phyloP scores from a whole-genome alignment of 2,888 invertebrate genomes.

The Calliphora vomitoria region DNA sequence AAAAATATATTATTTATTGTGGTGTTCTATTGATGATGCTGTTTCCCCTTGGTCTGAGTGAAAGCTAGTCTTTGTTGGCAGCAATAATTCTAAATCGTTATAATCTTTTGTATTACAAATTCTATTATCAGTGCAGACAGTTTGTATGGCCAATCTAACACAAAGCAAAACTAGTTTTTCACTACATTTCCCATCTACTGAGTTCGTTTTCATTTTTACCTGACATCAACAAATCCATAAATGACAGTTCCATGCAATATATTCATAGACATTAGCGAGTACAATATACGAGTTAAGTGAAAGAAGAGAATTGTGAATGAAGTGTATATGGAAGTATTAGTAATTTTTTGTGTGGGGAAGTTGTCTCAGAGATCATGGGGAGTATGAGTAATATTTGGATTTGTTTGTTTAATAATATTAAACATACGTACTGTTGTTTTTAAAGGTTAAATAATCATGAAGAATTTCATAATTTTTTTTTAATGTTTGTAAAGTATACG shows the following conservation, averaged over 20 bases:
- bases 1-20: constrained; percentile 36
- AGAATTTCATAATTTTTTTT: too few relatives aligned
- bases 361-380: neutral
- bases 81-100: constrained; percentile 14
- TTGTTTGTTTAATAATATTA: neutral
- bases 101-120: constrained; percentile 47
- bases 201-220: constrained; percentile 28
- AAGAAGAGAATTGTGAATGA: constrained; percentile 21
- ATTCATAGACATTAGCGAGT: constrained; percentile 37
- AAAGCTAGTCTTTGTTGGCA: constrained; percentile 4
- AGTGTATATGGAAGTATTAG: too few relatives aligned
- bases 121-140: constrained; percentile 42
- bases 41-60: neutral
- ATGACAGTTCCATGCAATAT: constrained; percentile 40
- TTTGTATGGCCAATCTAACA: constrained; percentile 47
- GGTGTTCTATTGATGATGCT: constrained; percentile 13
- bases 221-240: constrained; percentile 61
- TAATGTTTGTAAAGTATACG: too few relatives aligned
- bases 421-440: neutral
- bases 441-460: neutral
- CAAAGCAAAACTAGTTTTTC: constrained; percentile 31
- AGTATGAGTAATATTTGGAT: constrained; percentile 33
- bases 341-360: neutral
- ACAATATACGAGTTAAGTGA: neutral
- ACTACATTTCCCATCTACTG: constrained; percentile 32